phyloP scores from a whole-genome alignment of 2,113 vertebrate genomes.

The Aldabrachelys gigantea region DNA sequence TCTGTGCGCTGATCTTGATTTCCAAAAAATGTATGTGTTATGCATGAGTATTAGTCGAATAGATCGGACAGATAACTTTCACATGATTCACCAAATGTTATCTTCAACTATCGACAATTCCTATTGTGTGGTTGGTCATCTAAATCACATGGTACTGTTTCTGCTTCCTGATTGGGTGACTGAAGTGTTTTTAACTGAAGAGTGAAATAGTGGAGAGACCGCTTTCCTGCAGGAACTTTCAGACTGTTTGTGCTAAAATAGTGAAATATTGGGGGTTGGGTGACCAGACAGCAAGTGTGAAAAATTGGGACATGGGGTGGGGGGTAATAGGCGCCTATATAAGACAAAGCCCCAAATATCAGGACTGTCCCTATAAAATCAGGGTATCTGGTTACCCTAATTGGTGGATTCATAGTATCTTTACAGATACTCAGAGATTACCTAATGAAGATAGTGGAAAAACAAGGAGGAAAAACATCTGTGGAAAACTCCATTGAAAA shows the following conservation, averaged over 20 bases:
- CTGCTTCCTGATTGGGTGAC: not conserved
- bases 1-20: not conserved
- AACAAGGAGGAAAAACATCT: not conserved
- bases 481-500: not conserved
- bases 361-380: too few species aligned
- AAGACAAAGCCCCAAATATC: too few species aligned
- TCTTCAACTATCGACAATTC: not conserved
- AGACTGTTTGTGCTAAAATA: not conserved
- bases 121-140: not conserved
- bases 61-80: not conserved
- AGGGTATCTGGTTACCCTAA: too few species aligned
- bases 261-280: not conserved
- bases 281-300: too few species aligned
- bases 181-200: not conserved
- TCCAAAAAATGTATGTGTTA: not conserved
- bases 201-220: not conserved
- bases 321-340: too few species aligned
- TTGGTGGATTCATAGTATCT: not conserved
- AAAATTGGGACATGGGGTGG: too few species aligned
- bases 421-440: not conserved
- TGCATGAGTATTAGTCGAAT: not conserved
- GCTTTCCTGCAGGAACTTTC: not conserved
- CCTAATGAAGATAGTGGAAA: not conserved
- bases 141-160: not conserved
- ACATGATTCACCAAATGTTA: not conserved